phyloP scores from a whole-genome alignment of 1,140 invertebrate genomes.

The Scaptomyza pallida region DNA sequence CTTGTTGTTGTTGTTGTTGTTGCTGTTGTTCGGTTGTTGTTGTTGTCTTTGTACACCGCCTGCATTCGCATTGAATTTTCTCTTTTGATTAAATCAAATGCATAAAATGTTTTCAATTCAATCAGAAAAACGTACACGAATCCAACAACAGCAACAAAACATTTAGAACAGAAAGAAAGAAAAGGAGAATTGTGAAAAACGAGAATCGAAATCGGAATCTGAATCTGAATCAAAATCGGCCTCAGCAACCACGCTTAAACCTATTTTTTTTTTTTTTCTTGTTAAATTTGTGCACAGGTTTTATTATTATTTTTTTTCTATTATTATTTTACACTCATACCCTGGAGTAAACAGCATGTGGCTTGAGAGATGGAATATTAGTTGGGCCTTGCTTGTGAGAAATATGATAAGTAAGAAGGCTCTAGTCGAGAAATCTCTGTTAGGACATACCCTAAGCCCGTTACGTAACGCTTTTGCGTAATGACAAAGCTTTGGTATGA shows the following conservation, averaged over 20 bases:
- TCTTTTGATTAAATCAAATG: conserved; percentile 82
- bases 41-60: conserved; percentile 42
- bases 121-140: conserved; percentile 40
- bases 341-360: background rate
- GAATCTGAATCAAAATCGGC: conserved; percentile 48
- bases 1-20: conserved; percentile 24
- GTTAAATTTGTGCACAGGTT: conserved; percentile 21
- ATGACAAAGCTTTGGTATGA: no score
- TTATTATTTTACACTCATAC: conserved; percentile 16
- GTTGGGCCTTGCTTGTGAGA: no score
- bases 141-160: conserved; percentile 3
- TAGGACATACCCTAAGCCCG: no score
- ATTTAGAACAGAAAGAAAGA: background rate
- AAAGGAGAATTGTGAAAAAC: no score
- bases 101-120: conserved; percentile 82
- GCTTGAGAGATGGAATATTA: no score
- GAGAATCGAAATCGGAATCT: conserved; percentile 6
- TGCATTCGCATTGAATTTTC: conserved; percentile 69
- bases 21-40: conserved; percentile 28
- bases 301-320: conserved; percentile 32
- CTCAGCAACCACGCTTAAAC: conserved; percentile 41
- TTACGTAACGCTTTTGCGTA: no score
- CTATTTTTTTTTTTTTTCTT: conserved; percentile 9
- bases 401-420: no score
- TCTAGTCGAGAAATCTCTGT: no score